Conservation (phyloP, 2,888 invertebrate genomes). For the Aphelenchoides bicaudatus region DNA sequence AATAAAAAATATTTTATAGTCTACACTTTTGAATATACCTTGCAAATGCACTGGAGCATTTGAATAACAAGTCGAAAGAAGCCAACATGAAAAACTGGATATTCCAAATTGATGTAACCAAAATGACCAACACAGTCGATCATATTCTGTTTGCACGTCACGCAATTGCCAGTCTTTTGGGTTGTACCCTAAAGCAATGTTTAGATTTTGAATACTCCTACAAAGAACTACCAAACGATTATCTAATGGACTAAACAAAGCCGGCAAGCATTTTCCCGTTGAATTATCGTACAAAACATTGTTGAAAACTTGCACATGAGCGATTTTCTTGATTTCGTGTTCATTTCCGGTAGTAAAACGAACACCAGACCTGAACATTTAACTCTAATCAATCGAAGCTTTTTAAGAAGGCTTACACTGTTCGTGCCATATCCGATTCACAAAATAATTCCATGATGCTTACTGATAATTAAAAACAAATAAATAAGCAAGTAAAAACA, state of each 20-base stretch:
- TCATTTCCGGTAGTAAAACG: conserved; percentile 53
- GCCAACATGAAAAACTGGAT: conserved; percentile 95
- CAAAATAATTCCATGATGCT: conserved; percentile 84
- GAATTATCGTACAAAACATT: conserved; percentile 83
- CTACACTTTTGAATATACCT: conserved; percentile 66
- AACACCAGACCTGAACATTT: conserved; percentile 54
- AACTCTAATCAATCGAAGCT: conserved; percentile 28
- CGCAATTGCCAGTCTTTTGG: conserved; percentile 78
- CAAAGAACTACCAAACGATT: conserved; percentile 73
- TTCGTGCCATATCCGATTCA: conserved; percentile 84
- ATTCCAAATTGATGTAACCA: conserved; percentile 87
- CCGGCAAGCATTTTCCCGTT: conserved; percentile 73
- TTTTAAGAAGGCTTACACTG: conserved; percentile 75
- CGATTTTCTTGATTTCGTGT: conserved; percentile 76
- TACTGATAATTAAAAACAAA: too few relatives aligned
- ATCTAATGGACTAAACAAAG: conserved; percentile 85
- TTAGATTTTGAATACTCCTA: conserved; percentile 53
- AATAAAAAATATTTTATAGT: conserved; percentile 11
- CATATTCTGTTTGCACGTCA: conserved; percentile 84
- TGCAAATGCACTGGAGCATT: conserved; percentile 91
- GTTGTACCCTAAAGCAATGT: conserved; percentile 73
- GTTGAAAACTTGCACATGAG: conserved; percentile 85
- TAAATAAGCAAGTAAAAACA: too few relatives aligned
- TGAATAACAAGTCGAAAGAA: conserved; percentile 86
- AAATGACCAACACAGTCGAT: conserved; percentile 95